Evolutionary conservation across 2,797 vertebrate species (phyloP).

Genomic region (Notoglanidium macrostoma): DNA sequence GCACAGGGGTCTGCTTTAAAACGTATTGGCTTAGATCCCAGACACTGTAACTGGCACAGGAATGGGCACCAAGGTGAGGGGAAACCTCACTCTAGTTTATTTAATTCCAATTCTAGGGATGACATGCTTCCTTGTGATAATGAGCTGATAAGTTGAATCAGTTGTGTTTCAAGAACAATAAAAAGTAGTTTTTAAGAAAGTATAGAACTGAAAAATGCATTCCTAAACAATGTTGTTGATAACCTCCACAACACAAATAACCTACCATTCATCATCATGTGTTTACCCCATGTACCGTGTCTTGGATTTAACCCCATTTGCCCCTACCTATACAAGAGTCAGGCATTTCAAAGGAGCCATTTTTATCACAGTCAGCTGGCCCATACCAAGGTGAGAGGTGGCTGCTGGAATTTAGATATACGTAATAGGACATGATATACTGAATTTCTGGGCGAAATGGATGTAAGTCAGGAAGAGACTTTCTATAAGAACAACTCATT

Average conservation of each 20-base stretch:
- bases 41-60: not conserved
- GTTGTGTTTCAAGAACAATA: not conserved
- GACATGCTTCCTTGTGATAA: not conserved
- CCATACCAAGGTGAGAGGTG: not conserved
- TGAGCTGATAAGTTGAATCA: not conserved
- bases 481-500: not conserved
- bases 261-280: not conserved
- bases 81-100: not conserved
- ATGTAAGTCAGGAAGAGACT: slow-evolving; percentile 4
- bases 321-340: slow-evolving; percentile 32
- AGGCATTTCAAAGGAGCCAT: slow-evolving; percentile 36
- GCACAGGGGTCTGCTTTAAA: slow-evolving; percentile 12
- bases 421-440: slow-evolving; percentile 38
- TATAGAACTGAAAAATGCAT: not conserved
- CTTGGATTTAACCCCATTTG: slow-evolving; percentile 39
- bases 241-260: not conserved
- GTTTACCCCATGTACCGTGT: not conserved
- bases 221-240: not conserved
- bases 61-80: not conserved
- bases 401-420: slow-evolving; percentile 12
- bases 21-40: slow-evolving; percentile 7
- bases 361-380: slow-evolving; percentile 41
- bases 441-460: slow-evolving; percentile 18
- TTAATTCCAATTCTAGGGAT: not conserved
- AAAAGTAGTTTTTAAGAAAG: not conserved